Evolutionary conservation across 2,797 vertebrate genomes (phyloP), one percentile per base, ranked within the genome.

Genomic region (Danio kyathit): DNA sequence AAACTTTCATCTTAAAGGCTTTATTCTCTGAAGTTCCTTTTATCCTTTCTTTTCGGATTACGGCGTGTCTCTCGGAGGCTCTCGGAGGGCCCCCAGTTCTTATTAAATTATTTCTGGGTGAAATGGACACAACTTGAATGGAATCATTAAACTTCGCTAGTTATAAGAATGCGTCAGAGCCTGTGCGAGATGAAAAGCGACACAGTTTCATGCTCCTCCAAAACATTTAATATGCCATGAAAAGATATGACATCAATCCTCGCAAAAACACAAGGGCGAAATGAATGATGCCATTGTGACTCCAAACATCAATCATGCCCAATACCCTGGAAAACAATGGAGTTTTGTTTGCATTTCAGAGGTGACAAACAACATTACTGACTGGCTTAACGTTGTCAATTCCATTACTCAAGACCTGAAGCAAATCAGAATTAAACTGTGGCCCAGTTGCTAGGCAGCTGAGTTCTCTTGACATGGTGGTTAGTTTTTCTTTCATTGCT

Each of bases 391-490:
- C 96, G 94, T 96, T 96, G 95, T 97, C 96, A 95, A 96, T 98
- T 97, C 96, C 97, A 97, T 98, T 98, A 97, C 95, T 96, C 95
- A 96, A 96, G 95, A 97, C 95, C 91, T 95, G 95, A 96, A 96
- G 95, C 96, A 97, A 97, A 97, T 97, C 95, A 95, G 96, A 97
- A 96, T 96, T 98, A 98, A 97, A 98, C 97, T 95, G 95, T 97
- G 96, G 96, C 94, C 92, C 92, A 83, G 97, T 99, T 99, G 97
- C 98, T 96, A 99, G 96, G 98, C 96, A 99, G 96, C 96, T 87
- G 94, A 96, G 95, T 97, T 97, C 95, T 97, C 97, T 97, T 98
- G 97, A 99, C 96, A 98, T 97, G 97, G 96, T 98, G 97, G 96
- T 97, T 99, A 98, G 97, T 97, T 98, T 96, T 95, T 97, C 98